phyloP scores from a whole-genome alignment of 2,113 vertebrate species.

The Etia nguti region DNA sequence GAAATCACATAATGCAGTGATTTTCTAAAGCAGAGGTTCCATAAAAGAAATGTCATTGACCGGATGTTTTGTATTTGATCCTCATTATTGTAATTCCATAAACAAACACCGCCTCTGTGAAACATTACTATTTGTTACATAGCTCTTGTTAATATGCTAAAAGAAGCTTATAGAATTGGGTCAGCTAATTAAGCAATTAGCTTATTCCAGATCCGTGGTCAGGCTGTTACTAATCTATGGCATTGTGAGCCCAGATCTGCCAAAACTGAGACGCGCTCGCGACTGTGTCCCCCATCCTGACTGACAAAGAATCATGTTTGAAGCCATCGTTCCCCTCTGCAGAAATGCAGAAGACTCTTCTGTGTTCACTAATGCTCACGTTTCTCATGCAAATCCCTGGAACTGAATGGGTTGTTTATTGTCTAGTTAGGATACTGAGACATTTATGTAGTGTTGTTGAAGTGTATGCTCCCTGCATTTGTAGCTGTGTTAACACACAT shows the following conservation, averaged over 20 bases:
- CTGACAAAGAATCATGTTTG: constrained; percentile 67
- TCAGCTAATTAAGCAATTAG: constrained; percentile 82
- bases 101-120: constrained; percentile 65
- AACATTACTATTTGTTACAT: constrained; percentile 68
- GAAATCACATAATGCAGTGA: neutral
- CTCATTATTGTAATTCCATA: constrained; percentile 73
- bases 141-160: constrained; percentile 74
- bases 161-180: constrained; percentile 78
- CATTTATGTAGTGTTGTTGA: constrained; percentile 69
- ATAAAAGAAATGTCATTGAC: constrained; percentile 45
- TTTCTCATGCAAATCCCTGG: constrained; percentile 75
- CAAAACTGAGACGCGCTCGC: constrained; percentile 45
- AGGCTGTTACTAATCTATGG: constrained; percentile 71
- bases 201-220: constrained; percentile 74
- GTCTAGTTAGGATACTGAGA: constrained; percentile 68
- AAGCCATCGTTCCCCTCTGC: constrained; percentile 55
- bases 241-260: constrained; percentile 66
- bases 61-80: constrained; percentile 64
- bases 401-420: constrained; percentile 75
- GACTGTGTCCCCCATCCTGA: constrained; percentile 44
- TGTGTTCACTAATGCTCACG: constrained; percentile 62
- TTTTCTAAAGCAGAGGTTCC: constrained; percentile 12
- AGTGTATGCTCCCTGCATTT: constrained; percentile 66
- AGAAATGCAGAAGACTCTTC: constrained; percentile 54
- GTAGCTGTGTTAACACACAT: constrained; percentile 72